phyloP scores from a whole-genome alignment of 2,888 invertebrate species.

The Hybos culiciformis region DNA sequence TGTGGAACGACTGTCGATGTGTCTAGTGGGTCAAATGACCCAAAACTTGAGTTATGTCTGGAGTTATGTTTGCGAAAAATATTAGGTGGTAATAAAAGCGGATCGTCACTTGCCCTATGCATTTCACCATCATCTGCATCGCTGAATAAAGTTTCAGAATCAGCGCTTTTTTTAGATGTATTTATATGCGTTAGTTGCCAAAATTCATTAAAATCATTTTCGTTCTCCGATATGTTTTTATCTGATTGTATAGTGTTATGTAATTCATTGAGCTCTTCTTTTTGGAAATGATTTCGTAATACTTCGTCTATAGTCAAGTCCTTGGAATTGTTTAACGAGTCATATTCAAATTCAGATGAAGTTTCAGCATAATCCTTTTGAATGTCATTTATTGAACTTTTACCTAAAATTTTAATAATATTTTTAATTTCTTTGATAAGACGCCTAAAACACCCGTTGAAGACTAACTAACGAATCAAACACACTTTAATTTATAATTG shows the following conservation, averaged over 20 bases:
- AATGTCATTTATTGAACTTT: no score
- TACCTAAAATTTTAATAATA: no score
- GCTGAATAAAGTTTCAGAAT: neutral
- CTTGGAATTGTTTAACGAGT: no score
- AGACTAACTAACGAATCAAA: no score
- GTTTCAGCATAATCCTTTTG: no score
- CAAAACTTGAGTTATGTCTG: constrained; percentile 13
- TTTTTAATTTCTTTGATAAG: no score
- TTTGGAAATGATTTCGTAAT: constrained; percentile 19
- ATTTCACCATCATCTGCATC: constrained; percentile 18
- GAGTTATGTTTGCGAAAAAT: constrained; percentile 21
- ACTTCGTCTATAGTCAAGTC: constrained; percentile 1
- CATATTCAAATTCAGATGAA: no score
- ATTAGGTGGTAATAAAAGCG: no score
- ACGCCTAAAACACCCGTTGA: no score
- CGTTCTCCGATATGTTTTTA: constrained; percentile 29
- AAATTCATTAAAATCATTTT: constrained; percentile 30
- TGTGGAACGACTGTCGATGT: constrained; percentile 26
- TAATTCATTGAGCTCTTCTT: constrained; percentile 31
- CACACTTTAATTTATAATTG: no score
- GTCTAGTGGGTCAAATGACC: constrained; percentile 25
- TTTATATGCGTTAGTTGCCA: neutral
- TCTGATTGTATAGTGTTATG: constrained; percentile 14
- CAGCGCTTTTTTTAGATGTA: neutral
- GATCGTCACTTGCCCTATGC: neutral